phyloP scores from a whole-genome alignment of 2,113 vertebrate genomes.

The Micronycteris hirsuta region DNA sequence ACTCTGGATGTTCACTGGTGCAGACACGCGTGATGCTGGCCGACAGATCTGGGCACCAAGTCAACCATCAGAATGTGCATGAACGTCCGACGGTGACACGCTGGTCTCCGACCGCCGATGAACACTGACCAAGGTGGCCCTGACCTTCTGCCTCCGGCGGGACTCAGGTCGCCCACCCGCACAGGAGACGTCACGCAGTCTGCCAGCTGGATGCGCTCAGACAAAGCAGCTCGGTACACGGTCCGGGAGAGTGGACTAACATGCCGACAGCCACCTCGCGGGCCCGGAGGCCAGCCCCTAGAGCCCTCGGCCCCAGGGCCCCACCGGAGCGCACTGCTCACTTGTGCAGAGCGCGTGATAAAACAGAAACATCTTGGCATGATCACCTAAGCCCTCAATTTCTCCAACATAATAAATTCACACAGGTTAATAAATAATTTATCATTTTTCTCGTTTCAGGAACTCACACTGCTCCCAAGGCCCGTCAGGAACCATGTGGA shows the following conservation, averaged over 20 bases:
- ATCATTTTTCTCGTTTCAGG: background rate
- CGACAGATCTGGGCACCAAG: background rate
- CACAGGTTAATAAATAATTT: background rate
- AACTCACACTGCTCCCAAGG: background rate
- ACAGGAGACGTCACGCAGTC: slow-evolving; percentile 50
- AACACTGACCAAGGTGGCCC: slow-evolving; percentile 14
- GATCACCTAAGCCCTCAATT: background rate
- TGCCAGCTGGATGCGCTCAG: slow-evolving; percentile 36
- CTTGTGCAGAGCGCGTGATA: background rate
- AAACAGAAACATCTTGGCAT: background rate
- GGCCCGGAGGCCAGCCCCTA: background rate
- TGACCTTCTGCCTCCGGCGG: slow-evolving; percentile 36
- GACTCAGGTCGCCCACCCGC: background rate
- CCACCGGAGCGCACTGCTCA: background rate
- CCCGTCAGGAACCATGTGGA: fast-evolving
- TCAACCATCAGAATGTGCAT: slow-evolving; percentile 36
- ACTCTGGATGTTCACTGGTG: background rate
- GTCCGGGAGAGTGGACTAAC: slow-evolving; percentile 36
- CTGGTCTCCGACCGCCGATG: slow-evolving; percentile 34
- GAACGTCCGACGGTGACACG: background rate
- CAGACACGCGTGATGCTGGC: background rate
- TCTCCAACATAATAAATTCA: background rate
- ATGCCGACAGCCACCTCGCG: background rate
- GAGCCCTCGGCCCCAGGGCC: background rate
- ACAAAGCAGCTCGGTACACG: slow-evolving; percentile 51